These are phyloP conservation scores for Galleria mellonella DNA, from an alignment of 1,140 invertebrate genomes.

Conservation along the genomic window DNA sequence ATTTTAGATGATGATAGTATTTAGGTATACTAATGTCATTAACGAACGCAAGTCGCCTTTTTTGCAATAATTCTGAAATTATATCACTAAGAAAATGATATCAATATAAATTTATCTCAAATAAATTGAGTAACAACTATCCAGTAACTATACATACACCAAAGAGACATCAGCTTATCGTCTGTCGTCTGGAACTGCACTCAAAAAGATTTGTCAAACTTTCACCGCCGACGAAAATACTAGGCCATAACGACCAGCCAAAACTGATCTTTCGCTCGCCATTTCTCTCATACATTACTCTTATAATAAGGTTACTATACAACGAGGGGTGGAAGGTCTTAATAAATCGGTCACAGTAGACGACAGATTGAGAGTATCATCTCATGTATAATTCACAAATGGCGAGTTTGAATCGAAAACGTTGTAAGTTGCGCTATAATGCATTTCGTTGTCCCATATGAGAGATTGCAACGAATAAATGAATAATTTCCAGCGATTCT, in stretches of 20 bases:
- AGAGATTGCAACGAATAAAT: constrained; percentile 37
- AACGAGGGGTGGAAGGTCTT: constrained; percentile 5
- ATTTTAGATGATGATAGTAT: too few relatives aligned
- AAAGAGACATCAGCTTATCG: constrained; percentile 37
- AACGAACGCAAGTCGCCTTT: too few relatives aligned
- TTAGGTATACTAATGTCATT: too few relatives aligned
- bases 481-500: constrained; percentile 17
- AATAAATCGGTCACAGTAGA: constrained; percentile 15
- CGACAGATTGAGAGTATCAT: constrained; percentile 43
- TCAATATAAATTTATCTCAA: constrained; percentile 23
- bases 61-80: too few relatives aligned
- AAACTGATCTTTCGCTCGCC: constrained; percentile 3
- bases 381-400: constrained; percentile 46
- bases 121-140: constrained; percentile 19
- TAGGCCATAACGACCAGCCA: constrained; percentile 17
- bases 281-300: not conserved
- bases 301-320: not conserved
- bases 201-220: constrained; percentile 44
- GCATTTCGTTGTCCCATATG: constrained; percentile 39
- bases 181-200: constrained; percentile 30
- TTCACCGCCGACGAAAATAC: constrained; percentile 35
- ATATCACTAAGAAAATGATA: constrained; percentile 7
- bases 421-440: constrained; percentile 29
- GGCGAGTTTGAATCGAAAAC: constrained; percentile 30
- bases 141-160: constrained; percentile 21